Evolutionary conservation across 1,140 invertebrate species (phyloP).

Genomic region (Bombus huntii): DNA sequence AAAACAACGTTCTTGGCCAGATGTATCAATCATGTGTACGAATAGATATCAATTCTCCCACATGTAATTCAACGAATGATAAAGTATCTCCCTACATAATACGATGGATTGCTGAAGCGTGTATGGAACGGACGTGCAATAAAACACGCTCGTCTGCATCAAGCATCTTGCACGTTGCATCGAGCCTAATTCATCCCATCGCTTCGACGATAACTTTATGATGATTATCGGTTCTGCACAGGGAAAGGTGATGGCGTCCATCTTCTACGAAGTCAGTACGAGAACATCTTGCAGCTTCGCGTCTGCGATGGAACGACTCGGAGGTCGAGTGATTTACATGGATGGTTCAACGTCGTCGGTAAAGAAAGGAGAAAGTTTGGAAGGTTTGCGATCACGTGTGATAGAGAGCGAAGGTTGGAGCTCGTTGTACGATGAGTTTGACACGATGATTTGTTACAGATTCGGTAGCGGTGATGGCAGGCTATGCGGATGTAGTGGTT

Average conservation of each 20-base stretch:
- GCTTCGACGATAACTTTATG: no score
- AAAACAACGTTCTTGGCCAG: no score
- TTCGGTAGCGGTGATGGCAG: conserved; percentile 92
- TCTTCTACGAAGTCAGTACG: conserved; percentile 99
- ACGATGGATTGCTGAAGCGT: not conserved
- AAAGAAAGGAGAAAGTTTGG: conserved; percentile 97
- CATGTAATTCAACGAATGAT: no score
- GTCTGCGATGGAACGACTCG: conserved; percentile 97
- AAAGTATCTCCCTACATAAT: no score
- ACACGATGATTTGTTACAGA: conserved; percentile 82
- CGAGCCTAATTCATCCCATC: no score
- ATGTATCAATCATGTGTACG: no score
- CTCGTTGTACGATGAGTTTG: no score
- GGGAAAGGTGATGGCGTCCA: conserved; percentile 97
- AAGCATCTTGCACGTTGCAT: no score
- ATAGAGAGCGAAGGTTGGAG: not conserved
- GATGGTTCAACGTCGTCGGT: conserved; percentile 95
- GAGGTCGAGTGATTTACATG: conserved; percentile 95
- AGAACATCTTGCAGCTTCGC: conserved; percentile 97
- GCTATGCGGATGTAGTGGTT: conserved; percentile 96
- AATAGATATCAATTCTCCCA: no score
- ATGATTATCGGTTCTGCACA: conserved; percentile 65
- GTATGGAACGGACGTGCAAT: not conserved
- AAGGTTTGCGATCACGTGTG: conserved; percentile 83
- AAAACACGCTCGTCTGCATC: not conserved